Percentiles rank a stretch among this genome's conserved stretches.
Evolutionary conservation across 2,797 vertebrate species (phyloP).

Genomic region (Acanthurus lineatus): DNA sequence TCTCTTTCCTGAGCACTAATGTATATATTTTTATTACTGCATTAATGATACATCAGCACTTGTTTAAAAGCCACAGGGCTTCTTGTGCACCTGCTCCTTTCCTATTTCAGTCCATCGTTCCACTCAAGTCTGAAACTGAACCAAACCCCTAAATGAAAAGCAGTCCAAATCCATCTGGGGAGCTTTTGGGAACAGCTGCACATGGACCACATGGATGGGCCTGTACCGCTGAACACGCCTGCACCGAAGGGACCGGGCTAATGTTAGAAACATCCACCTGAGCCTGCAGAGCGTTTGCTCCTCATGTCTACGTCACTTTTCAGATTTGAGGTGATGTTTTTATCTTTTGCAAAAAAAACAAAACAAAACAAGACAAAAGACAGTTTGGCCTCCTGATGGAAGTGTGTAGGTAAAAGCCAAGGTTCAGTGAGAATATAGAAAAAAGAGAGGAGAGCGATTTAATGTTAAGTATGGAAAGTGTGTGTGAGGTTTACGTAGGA

Average conservation of each 20-base stretch:
- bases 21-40: slow-evolving; percentile 4
- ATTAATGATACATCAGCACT: slow-evolving; percentile 16
- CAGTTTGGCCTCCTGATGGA: neutral
- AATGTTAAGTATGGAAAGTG: slow-evolving; percentile 38
- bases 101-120: slow-evolving; percentile 15
- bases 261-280: neutral
- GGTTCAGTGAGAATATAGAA: slow-evolving; percentile 22
- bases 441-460: slow-evolving; percentile 18
- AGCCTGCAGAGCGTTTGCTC: neutral
- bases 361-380: too few relatives aligned
- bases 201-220: slow-evolving; percentile 8
- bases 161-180: slow-evolving; percentile 13
- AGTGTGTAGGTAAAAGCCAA: neutral
- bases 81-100: slow-evolving; percentile 32
- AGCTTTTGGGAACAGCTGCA: slow-evolving; percentile 47
- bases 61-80: slow-evolving; percentile 17
- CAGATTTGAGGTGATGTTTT: neutral
- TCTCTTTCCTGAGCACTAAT: neutral
- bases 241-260: neutral
- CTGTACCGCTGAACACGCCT: neutral
- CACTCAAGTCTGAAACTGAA: slow-evolving; percentile 16
- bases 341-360: too few relatives aligned
- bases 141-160: slow-evolving; percentile 38
- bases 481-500: slow-evolving; percentile 40
- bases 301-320: neutral